Evolutionary conservation across 2,797 vertebrate genomes (phyloP), one percentile per base, ranked within the genome.

Genomic region (Phoebastria nigripes): DNA sequence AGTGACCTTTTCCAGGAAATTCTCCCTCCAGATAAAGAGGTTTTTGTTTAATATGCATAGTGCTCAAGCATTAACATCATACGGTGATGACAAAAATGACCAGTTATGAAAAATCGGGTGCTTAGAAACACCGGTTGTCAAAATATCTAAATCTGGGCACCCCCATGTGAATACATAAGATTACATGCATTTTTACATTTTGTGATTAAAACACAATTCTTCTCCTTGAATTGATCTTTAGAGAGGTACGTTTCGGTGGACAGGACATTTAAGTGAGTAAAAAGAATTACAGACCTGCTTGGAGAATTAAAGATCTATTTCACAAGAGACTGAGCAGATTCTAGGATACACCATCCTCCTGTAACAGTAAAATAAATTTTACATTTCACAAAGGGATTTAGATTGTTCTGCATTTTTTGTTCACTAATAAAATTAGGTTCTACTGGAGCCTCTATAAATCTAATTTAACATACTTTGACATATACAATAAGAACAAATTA

Each of bases 171-270:
- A 46, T 59, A 42, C 2, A 20, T 17, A 65, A 35, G 3, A 35
- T 3, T 25, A 8, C 6, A 77, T 29, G 3, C 2, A 42, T 73
- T 83, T 87, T 91, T 56, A 47, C 6, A 42, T 19, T 59, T 62
- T 37, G 2, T 61, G 17, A 56, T 1, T 59, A 55, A 71, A 90
- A 58, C 3, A 41, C 7, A 47, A 22, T 9, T 33, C 5, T 47
- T 46, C 11, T 58, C 4, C 9, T 82, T 71, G 2, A 11, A 62
- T 1, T 49, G 15, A 13, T 74, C 10, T 63, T 70, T 29, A 78
- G 6, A 82, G 15, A 66, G 0, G 0, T 12, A 24, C 1, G 0
- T 62, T 87, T 73, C 46, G 65, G 4, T 41, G 52, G 12, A 17
- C 6, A 70, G 3, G 33, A 56, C 7, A 35, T 15, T 49, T 39